These are phyloP conservation scores for Heliconius himera DNA, from an alignment of 1,140 invertebrate genomes.

Conservation along the genomic window DNA sequence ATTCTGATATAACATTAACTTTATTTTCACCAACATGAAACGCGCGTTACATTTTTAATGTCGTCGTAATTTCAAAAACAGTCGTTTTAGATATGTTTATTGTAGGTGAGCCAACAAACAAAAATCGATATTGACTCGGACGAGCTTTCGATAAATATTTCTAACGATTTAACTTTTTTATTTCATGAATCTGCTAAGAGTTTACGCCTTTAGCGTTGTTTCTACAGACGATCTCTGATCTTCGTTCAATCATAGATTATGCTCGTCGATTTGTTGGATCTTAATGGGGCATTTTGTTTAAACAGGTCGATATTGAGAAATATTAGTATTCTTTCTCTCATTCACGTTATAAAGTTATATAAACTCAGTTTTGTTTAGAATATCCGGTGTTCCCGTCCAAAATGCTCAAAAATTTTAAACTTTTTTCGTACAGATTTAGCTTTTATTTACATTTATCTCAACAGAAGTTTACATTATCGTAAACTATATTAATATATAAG, in stretches of 20 bases:
- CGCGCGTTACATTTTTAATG: slow-evolving; percentile 34
- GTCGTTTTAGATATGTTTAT: slow-evolving; percentile 26
- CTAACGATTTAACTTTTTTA: neutral
- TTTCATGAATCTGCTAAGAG: too few species aligned
- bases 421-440: neutral
- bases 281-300: too few species aligned
- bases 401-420: neutral
- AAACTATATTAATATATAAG: slow-evolving; percentile 1
- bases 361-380: neutral
- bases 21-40: slow-evolving; percentile 40
- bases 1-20: slow-evolving; percentile 20
- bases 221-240: too few species aligned
- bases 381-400: neutral
- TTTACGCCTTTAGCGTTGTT: too few species aligned
- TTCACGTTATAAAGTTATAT: neutral
- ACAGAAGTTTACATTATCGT: neutral
- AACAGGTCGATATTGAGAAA: too few species aligned
- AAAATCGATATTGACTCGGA: slow-evolving; percentile 35
- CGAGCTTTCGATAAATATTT: neutral
- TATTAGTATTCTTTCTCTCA: neutral
- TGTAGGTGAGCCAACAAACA: slow-evolving; percentile 29
- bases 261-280: too few species aligned
- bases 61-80: slow-evolving; percentile 33
- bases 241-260: too few species aligned
- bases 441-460: neutral